Percentiles rank a stretch among this genome's conserved stretches.
These are phyloP conservation scores for Pseudomyrmex cubaensis DNA, from an alignment of 1,140 invertebrate species.

Conservation along the genomic window DNA sequence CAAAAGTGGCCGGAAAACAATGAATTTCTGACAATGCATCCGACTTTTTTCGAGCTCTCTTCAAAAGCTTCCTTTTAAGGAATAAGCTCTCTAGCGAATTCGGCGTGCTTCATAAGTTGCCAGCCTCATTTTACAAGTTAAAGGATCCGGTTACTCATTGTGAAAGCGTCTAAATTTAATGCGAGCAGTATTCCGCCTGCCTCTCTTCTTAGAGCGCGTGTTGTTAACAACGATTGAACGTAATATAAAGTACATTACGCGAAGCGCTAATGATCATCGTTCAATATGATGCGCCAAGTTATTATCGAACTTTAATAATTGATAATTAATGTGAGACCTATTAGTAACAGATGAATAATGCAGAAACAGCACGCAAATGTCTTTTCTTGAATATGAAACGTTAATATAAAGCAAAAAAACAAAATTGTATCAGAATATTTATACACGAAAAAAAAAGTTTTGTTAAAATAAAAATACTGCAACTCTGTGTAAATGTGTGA, in stretches of 20 bases:
- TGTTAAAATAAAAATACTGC: too few species aligned
- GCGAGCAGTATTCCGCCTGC: background rate
- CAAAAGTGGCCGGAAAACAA: constrained; percentile 3
- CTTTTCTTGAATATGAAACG: constrained; percentile 5
- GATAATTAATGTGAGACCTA: background rate
- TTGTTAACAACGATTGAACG: background rate
- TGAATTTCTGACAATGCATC: constrained; percentile 15
- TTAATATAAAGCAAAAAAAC: background rate
- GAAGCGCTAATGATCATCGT: constrained; percentile 6
- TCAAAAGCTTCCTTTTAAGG: constrained; percentile 24
- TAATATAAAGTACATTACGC: background rate
- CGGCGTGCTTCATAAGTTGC: background rate
- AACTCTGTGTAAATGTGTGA: too few species aligned
- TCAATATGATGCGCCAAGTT: background rate
- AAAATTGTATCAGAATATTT: too few species aligned
- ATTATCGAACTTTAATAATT: constrained; percentile 6
- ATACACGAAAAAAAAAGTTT: too few species aligned
- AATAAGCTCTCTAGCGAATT: constrained; percentile 6
- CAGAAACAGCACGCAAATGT: background rate
- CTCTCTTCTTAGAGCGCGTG: constrained; percentile 1
- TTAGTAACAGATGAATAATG: background rate
- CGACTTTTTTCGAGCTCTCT: background rate
- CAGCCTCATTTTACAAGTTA: constrained; percentile 38
- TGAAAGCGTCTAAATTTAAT: constrained; percentile 36
- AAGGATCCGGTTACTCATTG: constrained; percentile 8